These are phyloP conservation scores for Ophiodon elongatus DNA, from an alignment of 2,113 vertebrate genomes.

Conservation along the genomic window DNA sequence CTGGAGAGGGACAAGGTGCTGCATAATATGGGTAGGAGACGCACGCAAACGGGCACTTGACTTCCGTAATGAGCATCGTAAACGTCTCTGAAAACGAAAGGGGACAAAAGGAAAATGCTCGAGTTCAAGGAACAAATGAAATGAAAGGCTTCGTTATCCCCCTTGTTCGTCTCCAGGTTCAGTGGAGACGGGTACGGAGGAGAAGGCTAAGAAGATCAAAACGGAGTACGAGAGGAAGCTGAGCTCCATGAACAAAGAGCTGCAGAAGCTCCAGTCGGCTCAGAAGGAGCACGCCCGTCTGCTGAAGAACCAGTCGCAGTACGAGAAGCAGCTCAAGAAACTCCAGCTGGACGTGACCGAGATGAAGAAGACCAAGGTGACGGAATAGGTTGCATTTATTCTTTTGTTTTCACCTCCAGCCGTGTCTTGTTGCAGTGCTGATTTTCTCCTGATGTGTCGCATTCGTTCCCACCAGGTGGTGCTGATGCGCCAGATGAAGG, in stretches of 20 bases:
- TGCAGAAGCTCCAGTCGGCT: constrained; percentile 95
- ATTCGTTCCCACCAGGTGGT: constrained; percentile 84
- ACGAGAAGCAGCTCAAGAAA: constrained; percentile 96
- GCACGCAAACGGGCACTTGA: not conserved
- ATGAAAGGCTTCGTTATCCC: accelerated
- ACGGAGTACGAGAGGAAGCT: constrained; percentile 96
- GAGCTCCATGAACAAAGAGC: constrained; percentile 96
- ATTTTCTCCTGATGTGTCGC: not conserved
- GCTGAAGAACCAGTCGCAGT: constrained; percentile 96
- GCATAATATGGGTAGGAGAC: constrained; percentile 92
- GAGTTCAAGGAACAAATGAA: not conserved
- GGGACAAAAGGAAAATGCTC: not conserved
- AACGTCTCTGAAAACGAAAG: not conserved
- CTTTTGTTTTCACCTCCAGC: not conserved
- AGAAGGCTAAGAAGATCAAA: constrained; percentile 96
- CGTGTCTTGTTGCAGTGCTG: not conserved
- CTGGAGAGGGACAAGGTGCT: constrained; percentile 97
- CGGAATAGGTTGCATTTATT: accelerated
- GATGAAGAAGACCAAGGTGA: constrained; percentile 99
- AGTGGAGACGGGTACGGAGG: constrained; percentile 94
- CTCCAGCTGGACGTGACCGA: constrained; percentile 95
- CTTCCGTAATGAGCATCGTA: not conserved
- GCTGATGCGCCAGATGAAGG: constrained; percentile 99
- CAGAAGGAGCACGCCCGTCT: constrained; percentile 96
- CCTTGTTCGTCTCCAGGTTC: constrained; percentile 84